Conservation (phyloP, 2,797 vertebrate genomes). For the Anguilla anguilla region DNA sequence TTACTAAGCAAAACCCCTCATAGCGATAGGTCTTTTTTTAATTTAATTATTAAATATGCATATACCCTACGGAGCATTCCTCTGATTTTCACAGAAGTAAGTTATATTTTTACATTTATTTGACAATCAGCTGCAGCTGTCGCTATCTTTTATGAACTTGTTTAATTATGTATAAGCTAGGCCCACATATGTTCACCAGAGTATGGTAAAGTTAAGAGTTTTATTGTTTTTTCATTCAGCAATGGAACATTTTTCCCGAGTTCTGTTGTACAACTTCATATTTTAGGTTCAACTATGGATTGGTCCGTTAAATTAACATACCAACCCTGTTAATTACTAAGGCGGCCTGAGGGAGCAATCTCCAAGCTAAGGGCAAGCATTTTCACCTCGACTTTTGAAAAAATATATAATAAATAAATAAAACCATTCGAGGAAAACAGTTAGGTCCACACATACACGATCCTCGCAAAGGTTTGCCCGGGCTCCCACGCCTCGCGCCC, state of each 20-base stretch:
- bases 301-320: conserved; percentile 49
- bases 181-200: background rate
- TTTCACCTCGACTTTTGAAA: conserved; percentile 63
- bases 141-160: background rate
- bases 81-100: background rate
- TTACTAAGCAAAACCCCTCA: background rate
- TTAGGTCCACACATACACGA: background rate
- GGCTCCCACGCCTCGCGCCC: conserved; percentile 11
- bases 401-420: background rate
- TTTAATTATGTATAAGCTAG: conserved; percentile 13
- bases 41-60: background rate
- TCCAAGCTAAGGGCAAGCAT: conserved; percentile 70
- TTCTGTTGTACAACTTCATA: conserved; percentile 66
- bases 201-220: background rate
- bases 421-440: background rate
- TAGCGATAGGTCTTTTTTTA: background rate
- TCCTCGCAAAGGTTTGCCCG: background rate
- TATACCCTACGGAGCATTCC: background rate
- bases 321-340: conserved; percentile 68
- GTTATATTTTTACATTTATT: background rate
- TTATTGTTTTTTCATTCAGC: conserved; percentile 46
- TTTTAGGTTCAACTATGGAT: conserved; percentile 71
- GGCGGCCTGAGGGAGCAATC: conserved; percentile 64
- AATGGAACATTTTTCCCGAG: conserved; percentile 68
- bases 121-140: background rate